Conservation (phyloP, 2,113 vertebrate genomes). For the Apaloderma vittatum region DNA sequence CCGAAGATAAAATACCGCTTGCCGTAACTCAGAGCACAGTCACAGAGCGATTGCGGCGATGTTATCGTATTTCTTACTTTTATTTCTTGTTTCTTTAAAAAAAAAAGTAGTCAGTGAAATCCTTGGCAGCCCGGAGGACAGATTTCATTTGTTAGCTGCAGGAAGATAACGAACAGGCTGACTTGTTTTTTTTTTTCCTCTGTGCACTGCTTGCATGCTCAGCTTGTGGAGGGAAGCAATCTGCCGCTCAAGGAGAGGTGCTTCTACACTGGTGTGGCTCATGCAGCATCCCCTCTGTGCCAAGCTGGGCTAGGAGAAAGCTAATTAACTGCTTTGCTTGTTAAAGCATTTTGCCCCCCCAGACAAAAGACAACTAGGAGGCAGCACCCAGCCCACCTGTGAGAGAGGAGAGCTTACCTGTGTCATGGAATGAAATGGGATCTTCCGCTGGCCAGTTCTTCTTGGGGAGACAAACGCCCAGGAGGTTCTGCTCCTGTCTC, state of each 20-base stretch:
- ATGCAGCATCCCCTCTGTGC: background rate
- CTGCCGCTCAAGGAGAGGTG: background rate
- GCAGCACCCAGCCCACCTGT: accelerated
- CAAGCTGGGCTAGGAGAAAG: background rate
- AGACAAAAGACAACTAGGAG: background rate
- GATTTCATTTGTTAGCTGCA: constrained; percentile 46
- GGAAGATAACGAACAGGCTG: constrained; percentile 2
- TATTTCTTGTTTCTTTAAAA: constrained; percentile 64
- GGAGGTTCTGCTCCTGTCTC: background rate
- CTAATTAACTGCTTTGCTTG: background rate
- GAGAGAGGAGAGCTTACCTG: background rate
- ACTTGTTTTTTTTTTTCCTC: background rate
- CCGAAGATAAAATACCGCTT: constrained; percentile 59
- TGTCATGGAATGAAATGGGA: accelerated
- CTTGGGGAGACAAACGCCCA: background rate
- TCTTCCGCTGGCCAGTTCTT: background rate
- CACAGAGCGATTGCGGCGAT: background rate
- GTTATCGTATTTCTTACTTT: constrained; percentile 62
- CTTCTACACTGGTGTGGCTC: background rate
- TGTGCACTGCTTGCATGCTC: background rate
- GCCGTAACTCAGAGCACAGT: constrained; percentile 20
- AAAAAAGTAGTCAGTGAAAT: background rate
- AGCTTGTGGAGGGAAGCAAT: background rate
- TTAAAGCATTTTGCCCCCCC: background rate
- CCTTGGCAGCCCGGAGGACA: background rate